Evolutionary conservation across 37 sponge, comb jelly and placozoan species (phyloP).

Genomic region (Aplysina aerophoba): DNA sequence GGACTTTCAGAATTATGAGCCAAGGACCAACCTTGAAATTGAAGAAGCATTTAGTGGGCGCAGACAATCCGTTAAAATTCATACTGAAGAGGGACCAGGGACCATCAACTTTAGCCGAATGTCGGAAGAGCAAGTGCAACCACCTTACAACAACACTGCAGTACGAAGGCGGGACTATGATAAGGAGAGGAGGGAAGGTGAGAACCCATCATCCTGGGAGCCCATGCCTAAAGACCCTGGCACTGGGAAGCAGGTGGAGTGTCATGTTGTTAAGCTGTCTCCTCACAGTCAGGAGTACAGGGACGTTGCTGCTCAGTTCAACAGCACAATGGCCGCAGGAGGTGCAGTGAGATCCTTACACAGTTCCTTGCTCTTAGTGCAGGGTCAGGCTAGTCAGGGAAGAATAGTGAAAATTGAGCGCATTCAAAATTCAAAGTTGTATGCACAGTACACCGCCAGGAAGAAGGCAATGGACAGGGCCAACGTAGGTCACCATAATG

Average conservation of each 20-base stretch:
- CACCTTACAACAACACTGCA: background rate
- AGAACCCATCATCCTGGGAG: constrained; percentile 2
- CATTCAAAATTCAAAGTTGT: constrained; percentile 27
- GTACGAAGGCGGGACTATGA: background rate
- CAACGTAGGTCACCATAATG: constrained; percentile 11
- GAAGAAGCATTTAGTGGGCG: background rate
- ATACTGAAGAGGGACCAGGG: background rate
- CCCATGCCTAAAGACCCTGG: background rate
- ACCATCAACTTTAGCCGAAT: background rate
- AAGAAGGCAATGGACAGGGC: constrained; percentile 36
- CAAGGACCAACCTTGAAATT: background rate
- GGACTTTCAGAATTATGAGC: constrained; percentile 1
- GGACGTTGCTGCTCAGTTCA: background rate
- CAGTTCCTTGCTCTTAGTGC: too few species aligned
- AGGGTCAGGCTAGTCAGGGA: background rate
- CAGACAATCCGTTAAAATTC: background rate
- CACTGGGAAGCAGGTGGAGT: background rate
- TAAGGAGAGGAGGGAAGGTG: background rate
- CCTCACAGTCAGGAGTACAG: background rate
- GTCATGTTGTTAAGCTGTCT: background rate
- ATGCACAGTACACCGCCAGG: constrained; percentile 20
- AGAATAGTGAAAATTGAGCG: constrained; percentile 38
- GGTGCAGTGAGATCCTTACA: too few species aligned
- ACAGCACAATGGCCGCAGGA: background rate
- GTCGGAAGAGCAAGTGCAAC: background rate